These are phyloP conservation scores for Choloepus didactylus DNA, from an alignment of 2,797 vertebrate genomes.

Conservation along the genomic window DNA sequence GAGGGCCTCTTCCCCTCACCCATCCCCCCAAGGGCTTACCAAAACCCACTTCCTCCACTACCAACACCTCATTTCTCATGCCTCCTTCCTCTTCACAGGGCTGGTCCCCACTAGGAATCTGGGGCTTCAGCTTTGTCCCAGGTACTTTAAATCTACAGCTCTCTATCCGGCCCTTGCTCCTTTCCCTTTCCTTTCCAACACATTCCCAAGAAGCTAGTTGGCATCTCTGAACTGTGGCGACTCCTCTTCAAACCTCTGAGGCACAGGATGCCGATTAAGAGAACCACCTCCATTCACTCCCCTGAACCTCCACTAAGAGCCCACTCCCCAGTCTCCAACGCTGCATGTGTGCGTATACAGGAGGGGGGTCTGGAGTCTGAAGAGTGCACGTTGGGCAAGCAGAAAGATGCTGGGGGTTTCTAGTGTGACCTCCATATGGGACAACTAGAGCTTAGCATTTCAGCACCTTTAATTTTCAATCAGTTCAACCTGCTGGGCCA, in stretches of 20 bases:
- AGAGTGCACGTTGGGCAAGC: background rate
- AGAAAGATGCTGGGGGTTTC: background rate
- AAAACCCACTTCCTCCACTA: background rate
- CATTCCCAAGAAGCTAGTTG: background rate
- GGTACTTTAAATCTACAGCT: background rate
- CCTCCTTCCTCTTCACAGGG: background rate
- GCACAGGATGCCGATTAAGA: background rate
- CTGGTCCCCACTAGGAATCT: background rate
- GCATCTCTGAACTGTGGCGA: background rate
- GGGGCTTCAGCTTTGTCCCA: background rate
- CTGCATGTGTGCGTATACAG: accelerated
- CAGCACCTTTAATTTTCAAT: background rate
- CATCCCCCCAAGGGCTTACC: background rate
- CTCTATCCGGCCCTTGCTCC: background rate
- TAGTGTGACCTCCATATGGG: background rate
- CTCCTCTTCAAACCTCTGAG: background rate
- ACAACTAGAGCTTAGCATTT: background rate
- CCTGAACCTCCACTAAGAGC: background rate
- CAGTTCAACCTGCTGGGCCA: background rate
- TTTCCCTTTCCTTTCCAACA: background rate
- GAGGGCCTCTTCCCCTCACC: background rate
- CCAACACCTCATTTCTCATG: background rate
- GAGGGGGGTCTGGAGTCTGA: background rate
- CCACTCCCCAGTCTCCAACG: background rate
- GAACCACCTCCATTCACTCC: background rate